Evolutionary conservation across 2,888 invertebrate genomes (phyloP).

Genomic region (Agrochola lota): DNA sequence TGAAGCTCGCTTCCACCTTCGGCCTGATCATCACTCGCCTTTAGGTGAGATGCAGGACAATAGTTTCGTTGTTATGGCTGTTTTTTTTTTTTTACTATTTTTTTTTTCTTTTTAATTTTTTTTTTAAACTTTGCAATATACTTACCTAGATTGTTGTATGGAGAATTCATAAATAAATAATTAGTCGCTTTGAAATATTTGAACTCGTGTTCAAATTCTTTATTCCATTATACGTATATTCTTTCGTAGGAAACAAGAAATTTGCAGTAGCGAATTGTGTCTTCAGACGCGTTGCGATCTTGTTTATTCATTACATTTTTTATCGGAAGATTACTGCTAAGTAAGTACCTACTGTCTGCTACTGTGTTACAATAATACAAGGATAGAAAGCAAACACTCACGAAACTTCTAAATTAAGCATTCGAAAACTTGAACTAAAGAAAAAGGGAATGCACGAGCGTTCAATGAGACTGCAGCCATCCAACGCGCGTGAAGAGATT

Average conservation of each 20-base stretch:
- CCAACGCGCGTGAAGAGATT: constrained; percentile 52
- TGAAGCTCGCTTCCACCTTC: no score
- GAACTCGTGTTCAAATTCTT: neutral
- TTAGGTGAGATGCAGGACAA: no score
- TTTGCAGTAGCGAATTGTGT: neutral
- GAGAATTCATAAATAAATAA: neutral
- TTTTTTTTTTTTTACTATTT: no score
- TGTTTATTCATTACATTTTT: neutral
- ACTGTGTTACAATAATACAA: neutral
- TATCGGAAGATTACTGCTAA: neutral
- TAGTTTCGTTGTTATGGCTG: no score
- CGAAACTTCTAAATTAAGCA: constrained; percentile 29
- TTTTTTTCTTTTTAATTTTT: no score
- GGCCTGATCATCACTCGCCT: no score
- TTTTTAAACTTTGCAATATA: no score
- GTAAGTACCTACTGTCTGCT: neutral
- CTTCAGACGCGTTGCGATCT: neutral
- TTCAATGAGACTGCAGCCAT: constrained; percentile 37
- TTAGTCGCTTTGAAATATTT: neutral
- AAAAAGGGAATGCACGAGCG: constrained; percentile 48
- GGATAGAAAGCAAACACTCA: constrained; percentile 8
- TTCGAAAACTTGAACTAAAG: constrained; percentile 37
- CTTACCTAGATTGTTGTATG: no score
- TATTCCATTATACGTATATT: no score
- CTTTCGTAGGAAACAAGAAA: no score